Evolutionary conservation across 2,113 vertebrate genomes (phyloP).

Genomic region (Psilopogon haemacephalus): DNA sequence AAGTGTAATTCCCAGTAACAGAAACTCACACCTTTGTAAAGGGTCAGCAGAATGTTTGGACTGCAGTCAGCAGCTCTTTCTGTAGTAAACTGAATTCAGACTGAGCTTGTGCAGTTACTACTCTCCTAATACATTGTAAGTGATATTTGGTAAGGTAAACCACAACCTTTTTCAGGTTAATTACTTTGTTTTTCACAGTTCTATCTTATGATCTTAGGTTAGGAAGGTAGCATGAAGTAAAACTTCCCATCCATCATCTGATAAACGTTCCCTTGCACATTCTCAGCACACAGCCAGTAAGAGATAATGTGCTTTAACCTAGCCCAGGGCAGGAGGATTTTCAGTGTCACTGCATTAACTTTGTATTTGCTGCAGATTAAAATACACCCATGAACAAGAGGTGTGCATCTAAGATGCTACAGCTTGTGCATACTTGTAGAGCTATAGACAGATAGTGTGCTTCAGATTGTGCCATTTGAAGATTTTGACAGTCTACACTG

Average conservation of each 20-base stretch:
- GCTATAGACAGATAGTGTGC: not conserved
- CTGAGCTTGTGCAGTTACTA: not conserved
- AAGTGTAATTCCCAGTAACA: not conserved
- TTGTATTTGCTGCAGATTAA: not conserved
- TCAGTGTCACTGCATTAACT: not conserved
- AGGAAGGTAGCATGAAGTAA: not conserved
- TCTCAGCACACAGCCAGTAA: not conserved
- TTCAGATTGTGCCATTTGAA: not conserved
- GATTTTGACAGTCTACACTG: not conserved
- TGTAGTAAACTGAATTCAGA: not conserved
- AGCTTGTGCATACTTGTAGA: not conserved
- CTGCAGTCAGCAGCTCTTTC: not conserved
- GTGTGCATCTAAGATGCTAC: not conserved
- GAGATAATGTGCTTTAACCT: not conserved
- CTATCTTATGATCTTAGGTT: not conserved
- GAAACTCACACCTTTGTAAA: not conserved
- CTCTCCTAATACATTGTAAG: not conserved
- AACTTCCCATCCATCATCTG: not conserved
- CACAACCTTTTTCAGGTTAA: not conserved
- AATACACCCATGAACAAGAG: fast-evolving
- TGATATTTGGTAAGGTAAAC: not conserved
- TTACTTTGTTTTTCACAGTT: not conserved
- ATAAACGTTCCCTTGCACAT: not conserved
- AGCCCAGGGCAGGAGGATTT: not conserved
- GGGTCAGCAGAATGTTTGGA: not conserved